Percentiles rank a stretch among this genome's conserved stretches.
Conservation (phyloP, 2,888 invertebrate species). For the Orthosia cruda region DNA sequence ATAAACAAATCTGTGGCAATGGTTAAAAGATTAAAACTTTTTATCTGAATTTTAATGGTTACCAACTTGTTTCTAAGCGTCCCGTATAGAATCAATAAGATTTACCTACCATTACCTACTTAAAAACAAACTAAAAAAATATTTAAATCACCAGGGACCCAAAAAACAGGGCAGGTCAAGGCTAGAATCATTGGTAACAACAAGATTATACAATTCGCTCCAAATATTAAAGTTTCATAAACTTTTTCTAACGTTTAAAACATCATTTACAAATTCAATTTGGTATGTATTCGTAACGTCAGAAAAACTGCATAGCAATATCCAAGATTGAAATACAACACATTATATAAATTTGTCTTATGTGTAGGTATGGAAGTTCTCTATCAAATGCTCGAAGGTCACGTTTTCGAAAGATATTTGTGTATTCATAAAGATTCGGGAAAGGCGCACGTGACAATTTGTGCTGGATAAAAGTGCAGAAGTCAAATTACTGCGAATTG, state of each 20-base stretch:
- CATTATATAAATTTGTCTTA: background rate
- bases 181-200: slow-evolving; percentile 4
- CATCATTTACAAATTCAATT: slow-evolving; percentile 4
- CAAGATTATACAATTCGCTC: slow-evolving; percentile 2
- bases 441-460: slow-evolving; percentile 42
- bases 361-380: background rate
- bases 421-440: slow-evolving; percentile 39
- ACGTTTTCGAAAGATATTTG: slow-evolving; percentile 45
- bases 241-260: slow-evolving; percentile 38
- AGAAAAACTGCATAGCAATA: slow-evolving; percentile 30
- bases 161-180: slow-evolving; percentile 25
- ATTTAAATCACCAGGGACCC: background rate
- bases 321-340: slow-evolving; percentile 26
- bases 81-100: background rate
- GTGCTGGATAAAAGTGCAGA: slow-evolving; percentile 12
- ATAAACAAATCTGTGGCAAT: too few relatives aligned
- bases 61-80: background rate
- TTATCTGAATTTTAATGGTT: background rate
- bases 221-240: slow-evolving; percentile 23
- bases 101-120: too few relatives aligned
- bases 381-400: slow-evolving; percentile 29
- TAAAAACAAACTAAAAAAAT: background rate
- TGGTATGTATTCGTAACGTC: background rate
- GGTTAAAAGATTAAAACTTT: too few relatives aligned
- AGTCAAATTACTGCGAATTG: background rate